Evolutionary conservation across 2,888 invertebrate species (phyloP).

Genomic region (Chalcis sispes): DNA sequence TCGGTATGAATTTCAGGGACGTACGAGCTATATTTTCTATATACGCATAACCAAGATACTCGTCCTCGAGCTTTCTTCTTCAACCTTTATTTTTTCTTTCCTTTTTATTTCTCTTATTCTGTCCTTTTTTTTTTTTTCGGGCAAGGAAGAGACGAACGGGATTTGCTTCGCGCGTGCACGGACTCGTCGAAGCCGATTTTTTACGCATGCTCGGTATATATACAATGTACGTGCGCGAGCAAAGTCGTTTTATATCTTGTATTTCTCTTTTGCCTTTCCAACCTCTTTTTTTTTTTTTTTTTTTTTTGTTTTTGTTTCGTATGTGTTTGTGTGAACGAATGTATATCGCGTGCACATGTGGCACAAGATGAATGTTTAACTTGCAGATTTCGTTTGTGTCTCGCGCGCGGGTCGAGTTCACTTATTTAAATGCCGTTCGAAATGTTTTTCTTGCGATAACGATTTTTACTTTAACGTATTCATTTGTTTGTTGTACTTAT

Average conservation of each 20-base stretch:
- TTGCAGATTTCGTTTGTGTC: not conserved
- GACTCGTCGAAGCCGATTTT: conserved; percentile 52
- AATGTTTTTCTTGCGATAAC: too few species aligned
- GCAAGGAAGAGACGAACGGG: conserved; percentile 26
- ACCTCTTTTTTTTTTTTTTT: conserved; percentile 10
- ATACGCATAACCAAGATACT: not conserved
- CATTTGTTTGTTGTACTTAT: too few species aligned
- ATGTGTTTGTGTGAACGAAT: too few species aligned
- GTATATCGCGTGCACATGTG: conserved; percentile 28
- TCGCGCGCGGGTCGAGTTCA: not conserved
- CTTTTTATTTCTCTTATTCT: not conserved
- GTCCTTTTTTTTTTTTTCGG: not conserved
- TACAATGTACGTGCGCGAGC: too few species aligned
- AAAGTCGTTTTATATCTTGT: too few species aligned
- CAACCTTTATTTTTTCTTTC: not conserved
- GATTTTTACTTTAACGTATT: too few species aligned
- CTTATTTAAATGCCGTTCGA: too few species aligned
- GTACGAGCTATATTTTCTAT: conserved; percentile 23
- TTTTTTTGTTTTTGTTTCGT: conserved; percentile 2
- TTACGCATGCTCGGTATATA: conserved; percentile 28
- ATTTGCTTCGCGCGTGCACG: conserved; percentile 36
- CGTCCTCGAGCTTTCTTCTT: conserved; percentile 14
- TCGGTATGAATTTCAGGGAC: conserved; percentile 26
- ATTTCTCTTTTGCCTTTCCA: not conserved
- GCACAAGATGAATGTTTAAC: conserved; percentile 29